These are phyloP conservation scores for Cyprinella venusta DNA, from an alignment of 2,797 vertebrate species.

Conservation along the genomic window DNA sequence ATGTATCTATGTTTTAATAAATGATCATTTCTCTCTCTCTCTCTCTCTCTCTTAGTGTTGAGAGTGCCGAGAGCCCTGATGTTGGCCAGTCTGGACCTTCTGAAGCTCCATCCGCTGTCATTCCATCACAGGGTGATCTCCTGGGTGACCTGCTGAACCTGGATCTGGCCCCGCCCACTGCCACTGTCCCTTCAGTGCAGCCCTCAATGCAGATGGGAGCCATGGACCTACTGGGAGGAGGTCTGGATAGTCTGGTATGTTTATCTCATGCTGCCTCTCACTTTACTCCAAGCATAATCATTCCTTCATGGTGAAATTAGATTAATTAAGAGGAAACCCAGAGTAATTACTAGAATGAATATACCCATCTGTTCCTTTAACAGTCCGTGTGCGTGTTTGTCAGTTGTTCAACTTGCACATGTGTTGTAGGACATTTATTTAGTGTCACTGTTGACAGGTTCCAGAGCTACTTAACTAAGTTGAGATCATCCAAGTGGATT, in stretches of 20 bases:
- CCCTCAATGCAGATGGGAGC: constrained; percentile 87
- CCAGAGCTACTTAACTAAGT: constrained; percentile 7
- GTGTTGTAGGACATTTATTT: constrained; percentile 3
- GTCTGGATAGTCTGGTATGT: constrained; percentile 91
- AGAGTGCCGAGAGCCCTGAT: constrained; percentile 90
- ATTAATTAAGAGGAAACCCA: constrained; percentile 3
- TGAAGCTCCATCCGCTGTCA: constrained; percentile 85
- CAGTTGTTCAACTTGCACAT: neutral
- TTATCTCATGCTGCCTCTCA: neutral
- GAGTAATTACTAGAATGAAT: constrained; percentile 20
- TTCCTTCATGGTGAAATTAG: constrained; percentile 6
- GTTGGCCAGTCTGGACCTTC: constrained; percentile 70
- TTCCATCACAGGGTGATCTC: constrained; percentile 91
- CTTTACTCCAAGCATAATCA: neutral
- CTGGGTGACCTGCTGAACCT: constrained; percentile 94
- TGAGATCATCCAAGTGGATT: neutral
- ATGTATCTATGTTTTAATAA: neutral
- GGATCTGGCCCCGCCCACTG: constrained; percentile 87
- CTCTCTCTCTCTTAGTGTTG: constrained; percentile 77
- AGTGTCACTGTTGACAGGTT: neutral
- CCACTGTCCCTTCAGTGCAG: constrained; percentile 78
- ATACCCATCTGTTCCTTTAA: constrained; percentile 22
- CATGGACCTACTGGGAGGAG: constrained; percentile 92
- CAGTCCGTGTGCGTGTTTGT: constrained; percentile 1
- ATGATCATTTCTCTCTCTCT: neutral